Evolutionary conservation across 2,113 vertebrate species (phyloP), one percentile per base, ranked within the genome.

Genomic region (Diadophis punctatus): DNA sequence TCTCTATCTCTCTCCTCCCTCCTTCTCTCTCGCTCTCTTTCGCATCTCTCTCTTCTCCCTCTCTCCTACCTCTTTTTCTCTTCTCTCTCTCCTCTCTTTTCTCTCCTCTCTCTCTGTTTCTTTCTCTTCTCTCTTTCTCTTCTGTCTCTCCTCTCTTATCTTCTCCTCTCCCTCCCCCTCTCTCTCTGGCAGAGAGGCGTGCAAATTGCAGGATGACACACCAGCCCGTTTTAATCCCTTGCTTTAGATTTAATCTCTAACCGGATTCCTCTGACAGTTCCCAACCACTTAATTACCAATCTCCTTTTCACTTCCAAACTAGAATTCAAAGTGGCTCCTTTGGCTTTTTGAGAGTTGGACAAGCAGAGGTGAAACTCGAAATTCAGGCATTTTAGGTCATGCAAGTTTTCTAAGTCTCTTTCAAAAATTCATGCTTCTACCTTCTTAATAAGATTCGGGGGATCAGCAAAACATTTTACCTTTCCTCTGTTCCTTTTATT

Each of bases 91-190:
- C 55, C 7, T 8, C 0, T 23, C 7, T 23, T 1, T 56, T 1
- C 55, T 23, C 20, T 23, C 55, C 2, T 20, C 23, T 0, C 6
- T 56, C 20, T 8, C 55, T 56, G 1, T 4, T 6, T 8, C 55
- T 8, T 12, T 23, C 20, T 1, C 55, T 8, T 8, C 5, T 23
- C 20, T 1, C 55, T 8, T 12, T 9, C 7, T 25, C 7, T 56
- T 8, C 22, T 25, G 2, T 58, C 8, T 25, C 8, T 10, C 56
- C 0, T 0, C 60, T 6, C 25, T 0, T 53, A 14, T 18, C 14
- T 5, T 46, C 46, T 46, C 46, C 53, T 63, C 11, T 30, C 58
- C 10, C 27, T 12, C 10, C 9, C 5, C 7, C 58, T 12, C 27
- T 12, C 11, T 12, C 2, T 2, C 14, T 1, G 27, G 11, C 10